Base-by-base conservation (phyloP, 2,113 vertebrate genomes). In the Nothocercus nigrocapillus region DNA sequence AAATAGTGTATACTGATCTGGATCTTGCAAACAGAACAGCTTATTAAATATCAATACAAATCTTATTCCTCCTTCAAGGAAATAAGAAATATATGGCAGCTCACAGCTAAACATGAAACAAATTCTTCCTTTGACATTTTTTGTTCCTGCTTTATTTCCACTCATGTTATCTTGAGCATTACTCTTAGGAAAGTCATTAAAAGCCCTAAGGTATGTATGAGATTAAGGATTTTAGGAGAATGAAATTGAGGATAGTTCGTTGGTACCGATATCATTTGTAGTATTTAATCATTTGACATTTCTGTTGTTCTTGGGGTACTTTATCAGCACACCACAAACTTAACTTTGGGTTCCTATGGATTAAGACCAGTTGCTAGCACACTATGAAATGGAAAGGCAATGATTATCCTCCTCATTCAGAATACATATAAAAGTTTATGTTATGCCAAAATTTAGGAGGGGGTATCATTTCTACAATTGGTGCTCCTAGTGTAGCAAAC, bases 311-410 rank as follows among this genome's bases (percentile, higher is more conserved):
- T 84, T 93, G 73, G 76, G 32, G 66, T 77, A 88, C 24, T 20
- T 94, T 90, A 96, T 93, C 81, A 91, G 78, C 82, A 90, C 62
- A 92, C 15, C 72, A 82, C 84, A 84, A 97, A 94, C 67, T 68
- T 72, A 79, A 88, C 75, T 92, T 88, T 53, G 30, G 27, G n/a
- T 85, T 94, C 27, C 63, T 75, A 69, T 22, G 20, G 82, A 80
- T 92, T 84, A 91, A 93, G 51, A 82, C 69, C 86, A 82, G 68
- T 95, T 94, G 54, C 68, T 75, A 78, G 74, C 32, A 16, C 47
- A 14, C 38, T 73, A 28, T 67, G 66, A 95, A 96, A 81, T 54
- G 24, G 25, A 96, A 93, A 89, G 86, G 75, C 36, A 81, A 62
- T 77, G 32, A 95, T 93, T 89, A 82, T 58, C 76, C n/a, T 75